These are phyloP conservation scores for Thrips palmi DNA, from an alignment of 1,140 invertebrate genomes.

Conservation along the genomic window DNA sequence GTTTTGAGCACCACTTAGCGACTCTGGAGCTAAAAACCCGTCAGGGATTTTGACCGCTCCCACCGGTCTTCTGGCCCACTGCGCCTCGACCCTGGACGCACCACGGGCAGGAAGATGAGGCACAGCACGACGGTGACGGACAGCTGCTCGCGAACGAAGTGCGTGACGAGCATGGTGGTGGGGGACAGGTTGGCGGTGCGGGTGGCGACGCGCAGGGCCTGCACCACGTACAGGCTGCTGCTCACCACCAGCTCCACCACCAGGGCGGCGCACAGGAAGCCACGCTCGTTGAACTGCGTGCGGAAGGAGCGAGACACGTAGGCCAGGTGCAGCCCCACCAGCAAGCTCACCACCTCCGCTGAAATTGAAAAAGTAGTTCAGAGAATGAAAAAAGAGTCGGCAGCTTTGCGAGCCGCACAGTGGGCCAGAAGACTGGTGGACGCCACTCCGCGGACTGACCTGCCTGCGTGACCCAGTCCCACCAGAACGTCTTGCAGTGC, in stretches of 20 bases:
- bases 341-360: conserved; percentile 66
- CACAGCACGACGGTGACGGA: conserved; percentile 55
- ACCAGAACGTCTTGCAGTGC: conserved; percentile 60
- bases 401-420: no score
- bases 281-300: conserved; percentile 57
- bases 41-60: no score
- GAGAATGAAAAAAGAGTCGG: background rate
- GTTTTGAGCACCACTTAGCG: no score
- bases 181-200: conserved; percentile 39
- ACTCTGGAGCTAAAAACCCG: no score
- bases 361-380: conserved; percentile 11
- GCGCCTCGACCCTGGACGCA: conserved; percentile 21
- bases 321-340: conserved; percentile 65
- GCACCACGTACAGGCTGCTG: conserved; percentile 41
- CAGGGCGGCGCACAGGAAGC: conserved; percentile 56
- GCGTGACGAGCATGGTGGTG: conserved; percentile 43
- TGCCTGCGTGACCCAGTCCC: conserved; percentile 75
- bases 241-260: conserved; percentile 56
- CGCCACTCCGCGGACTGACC: conserved; percentile 24
- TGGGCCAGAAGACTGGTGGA: background rate
- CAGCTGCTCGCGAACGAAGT: conserved; percentile 52
- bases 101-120: conserved; percentile 59
- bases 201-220: conserved; percentile 36
- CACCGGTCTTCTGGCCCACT: no score
- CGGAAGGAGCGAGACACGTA: conserved; percentile 66